phyloP scores from a whole-genome alignment of 2,797 vertebrate genomes.

The Synanceia verrucosa region DNA sequence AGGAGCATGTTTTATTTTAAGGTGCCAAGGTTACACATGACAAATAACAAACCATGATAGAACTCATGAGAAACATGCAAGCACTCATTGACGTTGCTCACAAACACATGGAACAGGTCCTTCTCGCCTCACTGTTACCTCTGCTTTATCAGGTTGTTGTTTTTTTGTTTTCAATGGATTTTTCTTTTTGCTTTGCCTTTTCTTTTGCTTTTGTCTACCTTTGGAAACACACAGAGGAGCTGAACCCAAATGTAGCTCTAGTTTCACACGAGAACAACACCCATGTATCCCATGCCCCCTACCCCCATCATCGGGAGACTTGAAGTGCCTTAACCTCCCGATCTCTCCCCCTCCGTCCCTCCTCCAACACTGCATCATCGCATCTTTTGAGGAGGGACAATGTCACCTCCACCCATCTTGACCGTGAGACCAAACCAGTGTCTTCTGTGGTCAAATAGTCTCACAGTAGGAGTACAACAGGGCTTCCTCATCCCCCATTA shows the following conservation, averaged over 20 bases:
- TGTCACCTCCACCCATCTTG: constrained; percentile 6
- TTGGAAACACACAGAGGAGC: constrained; percentile 75
- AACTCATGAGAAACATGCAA: constrained; percentile 41
- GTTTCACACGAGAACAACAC: constrained; percentile 59
- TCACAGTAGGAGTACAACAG: constrained; percentile 35
- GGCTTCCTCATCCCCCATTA: constrained; percentile 45
- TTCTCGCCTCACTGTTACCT: constrained; percentile 65
- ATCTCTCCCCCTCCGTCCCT: constrained; percentile 6
- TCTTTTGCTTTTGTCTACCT: constrained; percentile 78
- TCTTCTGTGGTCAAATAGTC: constrained; percentile 22
- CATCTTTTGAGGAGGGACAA: constrained; percentile 1
- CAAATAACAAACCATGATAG: constrained; percentile 35
- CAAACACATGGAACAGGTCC: constrained; percentile 43
- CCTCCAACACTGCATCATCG: constrained; percentile 9
- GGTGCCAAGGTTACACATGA: constrained; percentile 73
- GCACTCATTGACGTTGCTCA: constrained; percentile 42
- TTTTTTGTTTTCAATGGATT: constrained; percentile 48
- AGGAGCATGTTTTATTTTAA: constrained; percentile 71
- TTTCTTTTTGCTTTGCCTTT: constrained; percentile 68
- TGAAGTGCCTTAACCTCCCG: constrained; percentile 85
- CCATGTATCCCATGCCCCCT: constrained; percentile 22
- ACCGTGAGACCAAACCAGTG: no score
- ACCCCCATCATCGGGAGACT: constrained; percentile 70
- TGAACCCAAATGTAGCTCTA: constrained; percentile 69
- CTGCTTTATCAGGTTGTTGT: constrained; percentile 69